Evolutionary conservation across 23 tunicate species (phyloP).

Genomic region (Ascidia mentula): DNA sequence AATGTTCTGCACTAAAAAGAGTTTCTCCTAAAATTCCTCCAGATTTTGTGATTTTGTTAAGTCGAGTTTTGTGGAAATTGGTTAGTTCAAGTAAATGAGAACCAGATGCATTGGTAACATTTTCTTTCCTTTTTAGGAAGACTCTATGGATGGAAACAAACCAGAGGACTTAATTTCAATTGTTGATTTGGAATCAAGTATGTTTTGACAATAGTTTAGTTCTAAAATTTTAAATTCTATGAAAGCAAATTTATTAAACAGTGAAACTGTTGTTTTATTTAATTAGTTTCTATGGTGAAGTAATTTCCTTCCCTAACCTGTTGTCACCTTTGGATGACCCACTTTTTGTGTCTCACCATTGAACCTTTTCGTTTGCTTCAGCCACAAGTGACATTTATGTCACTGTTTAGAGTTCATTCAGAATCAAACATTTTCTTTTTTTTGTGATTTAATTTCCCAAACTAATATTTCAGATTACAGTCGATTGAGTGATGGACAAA

Average conservation of each 20-base stretch:
- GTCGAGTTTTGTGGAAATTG: slow-evolving; percentile 69
- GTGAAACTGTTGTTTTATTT: too few relatives aligned
- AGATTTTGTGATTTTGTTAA: slow-evolving; percentile 71
- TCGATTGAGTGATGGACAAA: slow-evolving; percentile 52
- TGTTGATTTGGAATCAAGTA: slow-evolving; percentile 80
- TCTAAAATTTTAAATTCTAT: too few relatives aligned
- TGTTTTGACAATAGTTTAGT: too few relatives aligned
- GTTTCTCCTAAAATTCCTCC: slow-evolving; percentile 84
- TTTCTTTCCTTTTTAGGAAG: slow-evolving; percentile 25
- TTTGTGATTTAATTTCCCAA: not conserved
- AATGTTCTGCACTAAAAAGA: slow-evolving; percentile 67
- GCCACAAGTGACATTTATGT: not conserved
- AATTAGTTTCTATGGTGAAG: too few relatives aligned
- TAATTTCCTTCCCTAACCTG: too few relatives aligned
- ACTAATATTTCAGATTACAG: slow-evolving; percentile 74
- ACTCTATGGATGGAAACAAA: slow-evolving; percentile 58
- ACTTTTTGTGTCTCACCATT: not conserved
- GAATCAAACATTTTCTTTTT: too few relatives aligned
- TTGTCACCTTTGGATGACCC: not conserved
- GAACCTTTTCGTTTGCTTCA: too few relatives aligned
- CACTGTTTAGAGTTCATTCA: not conserved
- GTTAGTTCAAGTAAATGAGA: slow-evolving; percentile 12
- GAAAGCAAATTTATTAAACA: too few relatives aligned
- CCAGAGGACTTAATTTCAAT: slow-evolving; percentile 61
- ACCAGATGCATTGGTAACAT: not conserved